A percentile compares a stretch with the other conserved stretches of the same genome.
Conservation (phyloP, 2,113 vertebrate genomes). For the Brienomyrus longianalis region DNA sequence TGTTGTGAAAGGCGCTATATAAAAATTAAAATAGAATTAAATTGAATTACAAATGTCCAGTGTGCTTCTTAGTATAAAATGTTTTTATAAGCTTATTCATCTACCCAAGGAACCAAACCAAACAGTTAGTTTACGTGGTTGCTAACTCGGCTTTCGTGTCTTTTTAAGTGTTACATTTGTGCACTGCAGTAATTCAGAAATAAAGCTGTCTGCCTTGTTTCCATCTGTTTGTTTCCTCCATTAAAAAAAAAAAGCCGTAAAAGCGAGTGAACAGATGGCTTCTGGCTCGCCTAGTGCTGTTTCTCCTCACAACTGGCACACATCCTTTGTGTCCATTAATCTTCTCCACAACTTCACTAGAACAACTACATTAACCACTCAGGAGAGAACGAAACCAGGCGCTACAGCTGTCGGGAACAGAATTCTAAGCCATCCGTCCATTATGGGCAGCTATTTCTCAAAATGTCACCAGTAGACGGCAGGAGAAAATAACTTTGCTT, state of each 20-base stretch:
- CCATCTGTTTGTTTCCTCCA: conserved; percentile 75
- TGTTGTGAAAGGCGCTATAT: no score
- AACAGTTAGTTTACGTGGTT: conserved; percentile 5
- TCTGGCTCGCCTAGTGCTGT: conserved; percentile 78
- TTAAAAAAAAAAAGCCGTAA: conserved; percentile 84
- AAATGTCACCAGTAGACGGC: conserved; percentile 73
- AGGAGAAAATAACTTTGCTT: conserved; percentile 69
- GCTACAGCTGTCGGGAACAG: conserved; percentile 81
- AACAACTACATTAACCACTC: conserved; percentile 88
- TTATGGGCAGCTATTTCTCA: conserved; percentile 70
- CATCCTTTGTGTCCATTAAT: conserved; percentile 95
- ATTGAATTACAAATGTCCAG: background rate
- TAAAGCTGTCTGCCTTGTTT: conserved; percentile 76
- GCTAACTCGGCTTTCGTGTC: conserved; percentile 35
- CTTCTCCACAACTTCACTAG: conserved; percentile 90
- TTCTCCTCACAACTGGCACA: conserved; percentile 87
- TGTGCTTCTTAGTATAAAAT: background rate
- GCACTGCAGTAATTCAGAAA: conserved; percentile 16
- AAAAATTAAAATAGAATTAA: background rate
- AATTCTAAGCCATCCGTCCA: conserved; percentile 74
- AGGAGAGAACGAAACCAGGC: conserved; percentile 65
- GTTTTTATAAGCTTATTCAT: background rate
- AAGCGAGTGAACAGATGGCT: conserved; percentile 92
- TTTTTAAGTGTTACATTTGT: conserved; percentile 51
- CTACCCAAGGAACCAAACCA: background rate